These are phyloP conservation scores for Neogobius melanostomus DNA, from an alignment of 2,113 vertebrate species.

Conservation along the genomic window DNA sequence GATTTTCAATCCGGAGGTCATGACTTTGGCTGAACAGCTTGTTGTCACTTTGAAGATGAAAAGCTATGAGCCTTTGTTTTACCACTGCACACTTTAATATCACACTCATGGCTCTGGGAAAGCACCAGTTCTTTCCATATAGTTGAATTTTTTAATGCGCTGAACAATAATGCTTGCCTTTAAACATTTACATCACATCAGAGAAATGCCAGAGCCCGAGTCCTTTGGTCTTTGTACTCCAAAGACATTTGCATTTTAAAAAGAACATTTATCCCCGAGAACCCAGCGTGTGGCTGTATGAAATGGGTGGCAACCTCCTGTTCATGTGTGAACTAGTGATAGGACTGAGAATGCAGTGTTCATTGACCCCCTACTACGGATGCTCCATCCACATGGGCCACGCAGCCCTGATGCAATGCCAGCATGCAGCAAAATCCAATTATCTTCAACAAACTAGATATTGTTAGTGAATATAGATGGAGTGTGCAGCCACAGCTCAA, in stretches of 20 bases:
- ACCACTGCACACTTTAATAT: not conserved
- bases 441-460: constrained; percentile 72
- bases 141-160: not conserved
- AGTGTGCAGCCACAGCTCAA: constrained; percentile 60
- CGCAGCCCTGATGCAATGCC: constrained; percentile 43
- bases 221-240: constrained; percentile 26
- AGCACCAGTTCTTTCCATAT: not conserved
- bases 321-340: constrained; percentile 36
- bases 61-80: constrained; percentile 36
- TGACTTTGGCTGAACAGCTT: constrained; percentile 37
- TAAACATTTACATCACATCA: not conserved
- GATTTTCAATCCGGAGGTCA: constrained; percentile 57
- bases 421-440: constrained; percentile 79
- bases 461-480: constrained; percentile 77
- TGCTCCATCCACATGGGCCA: constrained; percentile 47
- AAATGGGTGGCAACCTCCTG: constrained; percentile 47
- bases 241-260: constrained; percentile 56
- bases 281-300: constrained; percentile 55
- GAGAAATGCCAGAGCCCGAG: constrained; percentile 24
- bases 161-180: not conserved
- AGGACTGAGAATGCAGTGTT: constrained; percentile 48
- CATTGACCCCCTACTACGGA: constrained; percentile 64
- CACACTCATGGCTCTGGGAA: not conserved
- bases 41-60: constrained; percentile 45
- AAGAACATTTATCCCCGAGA: constrained; percentile 59